Evolutionary conservation across 2,797 vertebrate species (phyloP).

Genomic region (Ciconia nigra): DNA sequence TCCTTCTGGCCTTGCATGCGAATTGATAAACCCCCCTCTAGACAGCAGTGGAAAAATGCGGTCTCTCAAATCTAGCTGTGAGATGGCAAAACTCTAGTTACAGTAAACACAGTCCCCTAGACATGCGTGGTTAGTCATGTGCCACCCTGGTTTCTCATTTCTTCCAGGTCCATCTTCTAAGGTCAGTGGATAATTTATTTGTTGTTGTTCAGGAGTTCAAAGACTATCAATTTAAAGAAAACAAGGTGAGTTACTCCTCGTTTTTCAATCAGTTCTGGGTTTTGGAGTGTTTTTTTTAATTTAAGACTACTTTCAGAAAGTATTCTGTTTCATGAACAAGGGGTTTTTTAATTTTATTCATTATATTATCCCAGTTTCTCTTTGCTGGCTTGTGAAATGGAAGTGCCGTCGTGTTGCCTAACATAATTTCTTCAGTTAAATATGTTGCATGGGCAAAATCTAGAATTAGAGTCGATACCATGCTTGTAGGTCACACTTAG

Average conservation of each 20-base stretch:
- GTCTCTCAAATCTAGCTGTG: no score
- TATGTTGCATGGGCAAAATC: not conserved
- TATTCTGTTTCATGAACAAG: not conserved
- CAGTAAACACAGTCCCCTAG: accelerated
- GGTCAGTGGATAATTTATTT: conserved; percentile 96
- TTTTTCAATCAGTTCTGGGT: accelerated
- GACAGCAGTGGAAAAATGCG: accelerated
- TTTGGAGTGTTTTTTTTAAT: not conserved
- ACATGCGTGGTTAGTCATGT: accelerated
- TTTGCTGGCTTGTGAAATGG: not conserved
- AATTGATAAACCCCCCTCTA: accelerated
- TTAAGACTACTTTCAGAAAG: not conserved
- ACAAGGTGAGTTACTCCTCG: conserved; percentile 79
- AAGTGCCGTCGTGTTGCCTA: accelerated
- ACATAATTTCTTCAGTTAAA: not conserved
- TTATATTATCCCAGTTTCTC: not conserved
- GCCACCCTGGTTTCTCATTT: not conserved
- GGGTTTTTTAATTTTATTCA: no score
- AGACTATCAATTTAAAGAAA: conserved; percentile 88
- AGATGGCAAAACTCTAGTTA: accelerated
- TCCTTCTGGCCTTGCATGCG: accelerated
- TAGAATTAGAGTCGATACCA: accelerated
- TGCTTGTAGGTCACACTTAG: not conserved
- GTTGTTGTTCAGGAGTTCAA: conserved; percentile 90
- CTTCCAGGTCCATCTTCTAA: conserved; percentile 86